A percentile compares a stretch with the other conserved stretches of the same genome.
These are phyloP conservation scores for Achatina immaculata DNA, from an alignment of 1,140 invertebrate genomes.

Conservation along the genomic window DNA sequence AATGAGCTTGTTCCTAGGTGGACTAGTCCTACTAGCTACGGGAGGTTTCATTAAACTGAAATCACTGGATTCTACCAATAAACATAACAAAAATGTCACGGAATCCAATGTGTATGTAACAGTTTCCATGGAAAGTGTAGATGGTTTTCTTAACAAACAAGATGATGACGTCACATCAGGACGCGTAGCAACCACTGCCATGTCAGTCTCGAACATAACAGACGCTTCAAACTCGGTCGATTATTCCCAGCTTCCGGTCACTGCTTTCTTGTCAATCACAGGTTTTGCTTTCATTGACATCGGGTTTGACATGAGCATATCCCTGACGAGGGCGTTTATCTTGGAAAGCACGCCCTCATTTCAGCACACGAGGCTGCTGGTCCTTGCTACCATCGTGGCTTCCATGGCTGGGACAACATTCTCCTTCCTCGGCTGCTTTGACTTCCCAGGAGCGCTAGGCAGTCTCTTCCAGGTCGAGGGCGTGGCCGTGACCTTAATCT, in stretches of 20 bases:
- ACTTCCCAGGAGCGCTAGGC: background rate
- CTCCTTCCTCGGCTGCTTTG: slow-evolving; percentile 9
- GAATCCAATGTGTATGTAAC: no score
- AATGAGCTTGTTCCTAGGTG: slow-evolving; percentile 18
- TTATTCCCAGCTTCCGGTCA: background rate
- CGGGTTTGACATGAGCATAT: slow-evolving; percentile 27
- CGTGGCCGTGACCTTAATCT: slow-evolving; percentile 3
- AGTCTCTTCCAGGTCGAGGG: slow-evolving; percentile 21
- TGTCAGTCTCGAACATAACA: background rate
- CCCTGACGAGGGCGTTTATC: slow-evolving; percentile 14
- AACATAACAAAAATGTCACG: no score
- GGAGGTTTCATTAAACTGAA: slow-evolving; percentile 18
- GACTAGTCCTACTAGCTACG: background rate
- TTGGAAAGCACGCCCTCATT: background rate
- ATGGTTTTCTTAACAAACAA: no score
- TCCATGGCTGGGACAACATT: slow-evolving; percentile 9
- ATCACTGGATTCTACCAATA: background rate
- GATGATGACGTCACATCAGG: background rate
- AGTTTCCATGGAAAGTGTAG: no score
- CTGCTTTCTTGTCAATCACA: slow-evolving; percentile 17
- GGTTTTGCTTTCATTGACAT: slow-evolving; percentile 25
- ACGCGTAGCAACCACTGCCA: background rate
- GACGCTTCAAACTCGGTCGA: background rate
- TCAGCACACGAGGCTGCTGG: slow-evolving; percentile 22
- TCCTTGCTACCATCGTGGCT: background rate